Evolutionary conservation across 2,888 invertebrate genomes (phyloP), one percentile per base, ranked within the genome.

Genomic region (Drosophila mulleri): DNA sequence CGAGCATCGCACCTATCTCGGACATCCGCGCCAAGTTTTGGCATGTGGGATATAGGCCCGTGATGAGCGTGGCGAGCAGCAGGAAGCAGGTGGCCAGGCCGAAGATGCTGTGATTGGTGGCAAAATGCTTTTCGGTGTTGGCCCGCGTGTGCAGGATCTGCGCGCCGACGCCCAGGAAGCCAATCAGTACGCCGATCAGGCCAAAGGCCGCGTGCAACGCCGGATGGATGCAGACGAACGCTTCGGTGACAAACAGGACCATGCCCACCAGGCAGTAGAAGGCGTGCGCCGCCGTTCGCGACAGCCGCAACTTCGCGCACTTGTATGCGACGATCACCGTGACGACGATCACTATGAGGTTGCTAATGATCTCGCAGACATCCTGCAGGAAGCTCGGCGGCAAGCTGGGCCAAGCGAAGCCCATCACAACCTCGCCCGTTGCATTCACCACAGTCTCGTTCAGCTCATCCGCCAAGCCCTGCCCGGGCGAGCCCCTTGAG

Each of bases 101-200:
- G 11, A 70, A 60, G 2, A 37, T 3, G 8, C 72, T 58, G 26
- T 83, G 80, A 29, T 71, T 80, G 41, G 62, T 78, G 18, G n/a
- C 2, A 1, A 45, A 53, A 18, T 74, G 75, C 0, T 3, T 4
- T 1, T 7, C 6, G 1, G 9, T 18, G n/a, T 18, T 18, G 7
- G 5, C 0, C 3, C 20, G 45, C 9, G 52, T 52, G 8, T 26
- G 16, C 6, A 45, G 5, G 8, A 56, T 16, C 52, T 69, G 53
- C 0, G 26, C 0, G 11, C 16, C 20, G 1, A 82, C 23, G 1
- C 78, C 82, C 29, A 80, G 1, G 8, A 37, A 2, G 0, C 73
- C 78, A 8, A 69, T 5, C 7, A 37, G 35, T 0, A 73, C 12
- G 1, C 52, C 45, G 7, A 78, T 2, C n/a, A 54, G 3, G 4